Evolutionary conservation across 2,113 vertebrate species (phyloP), one percentile per base, ranked within the genome.

Genomic region (Tenrec ecaudatus): DNA sequence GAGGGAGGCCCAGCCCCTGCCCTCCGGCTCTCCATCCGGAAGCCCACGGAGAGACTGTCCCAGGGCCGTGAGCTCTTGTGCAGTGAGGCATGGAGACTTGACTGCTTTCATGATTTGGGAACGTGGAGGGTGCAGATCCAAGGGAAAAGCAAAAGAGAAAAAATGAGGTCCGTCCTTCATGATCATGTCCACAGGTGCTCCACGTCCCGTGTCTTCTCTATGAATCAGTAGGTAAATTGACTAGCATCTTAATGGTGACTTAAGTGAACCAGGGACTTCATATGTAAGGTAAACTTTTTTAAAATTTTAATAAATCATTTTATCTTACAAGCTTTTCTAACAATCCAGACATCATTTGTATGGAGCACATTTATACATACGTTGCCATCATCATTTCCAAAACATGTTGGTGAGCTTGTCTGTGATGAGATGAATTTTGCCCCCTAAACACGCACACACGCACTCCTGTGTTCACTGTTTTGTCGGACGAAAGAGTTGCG

Each of bases 211-310:
- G n/a, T 5, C 4, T 7, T 16, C 4, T 57, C 47, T 33, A 27
- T 14, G 58, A 40, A 17, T 11, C 14, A 1, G 53, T 17, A 1
- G 23, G 16, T 6, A 20, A 22, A n/a, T 1, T 43, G 23, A 40
- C 33, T 25, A 1, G 12, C 2, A 0, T 40, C 8, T 31, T 64
- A 15, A 11, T 2, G 29, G 10, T 1, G 8, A 7, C n/a, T 17
- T 15, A 11, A 68, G 31, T 14, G 38, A 36, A 33, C 36, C 40
- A 57, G 64, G 75, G 12, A 25, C 53, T 58, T 31, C 10, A 17
- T 4, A 22, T 5, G 9, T 47, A 64, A 77, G 73, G 83, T 25
- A 0, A 47, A 40, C 62, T 81, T 53, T 47, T 53, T 53, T 8
- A 53, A 53, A 53, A 7, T 53, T 53, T 53, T 53, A 53, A 53